Conservation (phyloP, 2,113 vertebrate species). For the Onychostoma macrolepis region DNA sequence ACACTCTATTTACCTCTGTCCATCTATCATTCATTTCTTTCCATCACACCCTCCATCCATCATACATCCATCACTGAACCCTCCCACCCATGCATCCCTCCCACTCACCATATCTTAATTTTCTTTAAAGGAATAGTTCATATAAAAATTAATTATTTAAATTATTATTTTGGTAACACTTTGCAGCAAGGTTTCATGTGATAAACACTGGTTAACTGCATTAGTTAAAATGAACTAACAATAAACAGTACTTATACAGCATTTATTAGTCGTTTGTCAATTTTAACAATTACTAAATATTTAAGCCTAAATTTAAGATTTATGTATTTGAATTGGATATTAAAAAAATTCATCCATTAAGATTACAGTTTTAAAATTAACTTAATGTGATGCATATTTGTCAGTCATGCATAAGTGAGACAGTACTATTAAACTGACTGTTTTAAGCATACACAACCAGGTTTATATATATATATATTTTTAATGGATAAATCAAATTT, state of each 20-base stretch:
- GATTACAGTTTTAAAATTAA: neutral
- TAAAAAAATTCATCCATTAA: neutral
- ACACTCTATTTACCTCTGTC: conserved; percentile 15
- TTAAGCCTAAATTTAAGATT: neutral
- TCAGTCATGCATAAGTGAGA: no score
- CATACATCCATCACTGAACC: conserved; percentile 26
- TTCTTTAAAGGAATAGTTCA: conserved; percentile 64
- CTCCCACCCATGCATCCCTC: neutral
- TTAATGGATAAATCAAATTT: no score
- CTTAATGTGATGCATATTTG: neutral
- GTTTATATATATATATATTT: no score
- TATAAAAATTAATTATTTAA: neutral
- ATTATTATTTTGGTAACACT: neutral
- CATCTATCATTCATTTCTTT: conserved; percentile 34
- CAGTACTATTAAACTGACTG: no score
- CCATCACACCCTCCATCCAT: conserved; percentile 34
- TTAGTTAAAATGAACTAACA: conserved; percentile 5
- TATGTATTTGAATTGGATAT: neutral
- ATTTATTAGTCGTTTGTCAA: neutral
- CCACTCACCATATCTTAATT: conserved; percentile 50
- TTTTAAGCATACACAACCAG: no score
- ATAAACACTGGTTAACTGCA: neutral
- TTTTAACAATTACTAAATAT: neutral
- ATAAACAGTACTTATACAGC: neutral
- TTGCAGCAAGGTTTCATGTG: neutral